phyloP scores from a whole-genome alignment of 2,113 vertebrate species.

The Strigops habroptila region DNA sequence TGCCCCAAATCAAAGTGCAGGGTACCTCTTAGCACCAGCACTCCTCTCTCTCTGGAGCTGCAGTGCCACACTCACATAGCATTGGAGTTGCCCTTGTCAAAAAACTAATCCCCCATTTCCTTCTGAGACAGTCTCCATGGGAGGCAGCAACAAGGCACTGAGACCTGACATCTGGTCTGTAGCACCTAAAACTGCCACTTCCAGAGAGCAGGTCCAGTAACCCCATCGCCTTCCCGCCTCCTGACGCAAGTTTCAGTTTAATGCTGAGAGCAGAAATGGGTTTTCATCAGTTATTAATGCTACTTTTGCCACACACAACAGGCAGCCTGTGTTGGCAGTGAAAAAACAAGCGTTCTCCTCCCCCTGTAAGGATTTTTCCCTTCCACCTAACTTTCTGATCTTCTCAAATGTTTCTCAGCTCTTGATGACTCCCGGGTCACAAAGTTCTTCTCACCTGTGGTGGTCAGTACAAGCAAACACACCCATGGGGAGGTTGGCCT shows the following conservation, averaged over 20 bases:
- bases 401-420: background rate
- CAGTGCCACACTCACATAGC: rapidly evolving
- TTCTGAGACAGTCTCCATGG: background rate
- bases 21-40: background rate
- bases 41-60: background rate
- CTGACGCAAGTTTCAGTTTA: background rate
- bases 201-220: background rate
- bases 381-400: background rate
- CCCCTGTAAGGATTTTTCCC: background rate
- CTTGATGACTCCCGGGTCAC: background rate
- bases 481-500: background rate
- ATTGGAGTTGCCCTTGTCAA: background rate
- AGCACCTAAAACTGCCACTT: background rate
- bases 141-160: background rate
- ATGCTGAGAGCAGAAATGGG: background rate
- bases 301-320: background rate
- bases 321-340: background rate
- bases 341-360: background rate
- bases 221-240: rapidly evolving
- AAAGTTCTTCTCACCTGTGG: background rate
- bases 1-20: background rate
- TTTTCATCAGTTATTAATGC: background rate
- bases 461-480: background rate
- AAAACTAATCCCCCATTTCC: background rate
- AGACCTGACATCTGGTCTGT: background rate